Percentiles rank a stretch among this genome's conserved stretches.
phyloP scores from a whole-genome alignment of 2,888 invertebrate genomes.

The Apotomis capreana region DNA sequence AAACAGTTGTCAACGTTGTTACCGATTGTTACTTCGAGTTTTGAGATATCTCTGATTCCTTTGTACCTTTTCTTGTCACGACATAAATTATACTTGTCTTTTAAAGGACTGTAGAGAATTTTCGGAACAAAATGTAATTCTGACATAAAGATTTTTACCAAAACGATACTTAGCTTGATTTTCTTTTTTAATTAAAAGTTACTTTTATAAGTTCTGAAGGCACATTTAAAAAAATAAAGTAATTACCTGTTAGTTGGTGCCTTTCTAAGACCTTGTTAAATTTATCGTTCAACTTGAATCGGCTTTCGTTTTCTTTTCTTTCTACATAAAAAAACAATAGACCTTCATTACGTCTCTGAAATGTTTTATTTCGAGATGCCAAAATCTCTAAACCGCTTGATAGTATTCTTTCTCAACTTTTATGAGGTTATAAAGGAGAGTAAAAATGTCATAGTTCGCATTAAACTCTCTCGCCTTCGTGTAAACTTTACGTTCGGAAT shows the following conservation, averaged over 20 bases:
- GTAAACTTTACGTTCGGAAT: conserved; percentile 42
- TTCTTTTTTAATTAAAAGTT: conserved; percentile 4
- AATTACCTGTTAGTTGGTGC: background rate
- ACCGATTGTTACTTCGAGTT: conserved; percentile 35
- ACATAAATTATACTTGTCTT: conserved; percentile 36
- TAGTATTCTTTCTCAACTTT: conserved; percentile 19
- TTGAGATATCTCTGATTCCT: conserved; percentile 30
- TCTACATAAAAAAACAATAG: background rate
- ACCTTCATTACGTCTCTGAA: background rate
- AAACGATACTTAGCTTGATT: conserved; percentile 7
- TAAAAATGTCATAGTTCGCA: conserved; percentile 39
- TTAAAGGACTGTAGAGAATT: conserved; percentile 17
- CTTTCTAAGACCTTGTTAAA: background rate
- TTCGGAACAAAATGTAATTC: conserved; percentile 11
- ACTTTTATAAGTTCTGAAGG: background rate
- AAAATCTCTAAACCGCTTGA: conserved; percentile 22
- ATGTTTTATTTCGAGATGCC: background rate
- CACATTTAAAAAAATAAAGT: background rate
- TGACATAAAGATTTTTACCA: conserved; percentile 9
- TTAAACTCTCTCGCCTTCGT: conserved; percentile 29
- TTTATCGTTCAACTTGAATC: background rate
- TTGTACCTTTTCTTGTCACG: conserved; percentile 33
- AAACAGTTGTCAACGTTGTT: conserved; percentile 40
- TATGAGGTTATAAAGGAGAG: conserved; percentile 27
- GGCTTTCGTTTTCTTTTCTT: background rate